Evolutionary conservation across 2,888 invertebrate genomes (phyloP).

Genomic region (Troides oblongomaculatus): DNA sequence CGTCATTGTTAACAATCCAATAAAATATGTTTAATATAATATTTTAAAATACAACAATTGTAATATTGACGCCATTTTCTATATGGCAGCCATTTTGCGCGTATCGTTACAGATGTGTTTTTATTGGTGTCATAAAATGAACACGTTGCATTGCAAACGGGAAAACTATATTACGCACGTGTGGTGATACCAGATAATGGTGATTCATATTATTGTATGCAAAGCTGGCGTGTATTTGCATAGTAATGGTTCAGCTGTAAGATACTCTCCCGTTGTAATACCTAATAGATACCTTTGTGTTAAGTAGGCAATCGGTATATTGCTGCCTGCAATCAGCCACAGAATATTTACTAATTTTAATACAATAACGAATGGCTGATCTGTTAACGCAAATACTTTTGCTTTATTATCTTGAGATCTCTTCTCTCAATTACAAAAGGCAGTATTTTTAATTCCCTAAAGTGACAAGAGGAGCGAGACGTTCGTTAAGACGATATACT

Average conservation of each 20-base stretch:
- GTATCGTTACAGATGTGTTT: slow-evolving; percentile 4
- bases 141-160: slow-evolving; percentile 1
- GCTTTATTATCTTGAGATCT: too few species aligned
- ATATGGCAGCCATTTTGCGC: slow-evolving; percentile 7
- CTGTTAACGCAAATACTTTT: too few species aligned
- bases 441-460: too few species aligned
- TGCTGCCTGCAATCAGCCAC: slow-evolving; percentile 16
- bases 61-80: not conserved
- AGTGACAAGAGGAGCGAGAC: too few species aligned
- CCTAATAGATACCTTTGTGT: slow-evolving; percentile 18
- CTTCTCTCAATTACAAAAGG: too few species aligned
- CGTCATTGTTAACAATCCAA: not conserved
- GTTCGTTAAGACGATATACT: too few species aligned
- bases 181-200: slow-evolving; percentile 27
- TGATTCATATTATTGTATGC: slow-evolving; percentile 30
- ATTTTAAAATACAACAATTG: not conserved
- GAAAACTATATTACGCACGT: slow-evolving; percentile 19
- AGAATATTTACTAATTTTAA: slow-evolving; percentile 9
- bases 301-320: slow-evolving; percentile 9
- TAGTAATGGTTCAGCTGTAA: slow-evolving; percentile 27
- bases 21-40: too few species aligned
- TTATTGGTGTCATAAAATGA: slow-evolving; percentile 9
- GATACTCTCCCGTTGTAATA: slow-evolving; percentile 17
- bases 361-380: not conserved
- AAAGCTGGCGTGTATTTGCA: slow-evolving; percentile 27